These are phyloP conservation scores for Rynchops niger DNA, from an alignment of 2,113 vertebrate genomes.

Conservation along the genomic window DNA sequence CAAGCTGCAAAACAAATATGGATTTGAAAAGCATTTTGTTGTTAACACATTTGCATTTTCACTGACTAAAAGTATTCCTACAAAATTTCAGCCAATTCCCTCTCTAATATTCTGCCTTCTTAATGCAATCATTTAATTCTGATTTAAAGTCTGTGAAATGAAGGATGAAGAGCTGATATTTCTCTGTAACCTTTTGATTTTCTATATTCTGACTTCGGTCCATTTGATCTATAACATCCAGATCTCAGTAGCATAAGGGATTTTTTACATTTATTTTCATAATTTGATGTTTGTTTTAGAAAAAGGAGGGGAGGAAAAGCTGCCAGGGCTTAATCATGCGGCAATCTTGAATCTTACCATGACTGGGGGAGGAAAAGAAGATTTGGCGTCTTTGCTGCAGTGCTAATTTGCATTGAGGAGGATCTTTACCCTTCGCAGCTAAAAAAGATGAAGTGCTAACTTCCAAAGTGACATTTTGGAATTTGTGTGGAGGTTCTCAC, in stretches of 20 bases:
- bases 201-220: conserved; percentile 36
- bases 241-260: conserved; percentile 44
- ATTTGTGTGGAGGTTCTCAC: conserved; percentile 2
- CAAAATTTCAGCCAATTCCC: conserved; percentile 34
- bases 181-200: conserved; percentile 45
- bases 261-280: conserved; percentile 67
- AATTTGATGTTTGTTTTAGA: conserved; percentile 70
- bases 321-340: conserved; percentile 61
- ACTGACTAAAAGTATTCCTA: background rate
- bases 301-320: conserved; percentile 54
- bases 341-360: conserved; percentile 44
- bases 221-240: conserved; percentile 45
- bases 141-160: conserved; percentile 50
- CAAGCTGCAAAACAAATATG: conserved; percentile 11
- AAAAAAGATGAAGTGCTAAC: conserved; percentile 66
- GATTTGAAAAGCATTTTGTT: conserved; percentile 16
- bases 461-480: conserved; percentile 64
- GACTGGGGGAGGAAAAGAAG: conserved; percentile 54
- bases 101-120: conserved; percentile 9
- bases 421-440: conserved; percentile 61
- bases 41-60: conserved; percentile 19
- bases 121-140: conserved; percentile 23
- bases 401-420: conserved; percentile 63
- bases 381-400: conserved; percentile 59
- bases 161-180: conserved; percentile 51